Percentiles rank a stretch among this genome's conserved stretches.
These are phyloP conservation scores for Bradynema listronoti DNA, from an alignment of 1,140 invertebrate species.

Conservation along the genomic window DNA sequence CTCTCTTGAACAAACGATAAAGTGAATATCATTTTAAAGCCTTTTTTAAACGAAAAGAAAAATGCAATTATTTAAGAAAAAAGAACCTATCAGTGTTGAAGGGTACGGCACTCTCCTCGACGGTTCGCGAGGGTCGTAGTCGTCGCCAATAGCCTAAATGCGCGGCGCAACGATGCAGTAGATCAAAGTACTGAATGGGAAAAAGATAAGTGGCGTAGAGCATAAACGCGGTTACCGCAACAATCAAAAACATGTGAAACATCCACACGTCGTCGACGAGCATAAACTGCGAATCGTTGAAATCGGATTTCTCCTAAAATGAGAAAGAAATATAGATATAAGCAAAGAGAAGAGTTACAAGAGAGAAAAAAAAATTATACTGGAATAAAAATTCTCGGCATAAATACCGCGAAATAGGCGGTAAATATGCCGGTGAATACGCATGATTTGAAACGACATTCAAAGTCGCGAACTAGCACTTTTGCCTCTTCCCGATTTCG, in stretches of 20 bases:
- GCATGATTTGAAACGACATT: constrained; percentile 76
- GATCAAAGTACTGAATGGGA: constrained; percentile 74
- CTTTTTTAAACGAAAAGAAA: background rate
- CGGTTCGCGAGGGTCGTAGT: constrained; percentile 61
- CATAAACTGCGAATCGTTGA: constrained; percentile 65
- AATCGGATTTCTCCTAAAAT: constrained; percentile 33
- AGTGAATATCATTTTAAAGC: constrained; percentile 1
- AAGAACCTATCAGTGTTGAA: background rate
- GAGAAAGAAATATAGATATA: constrained; percentile 6
- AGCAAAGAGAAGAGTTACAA: too few relatives aligned
- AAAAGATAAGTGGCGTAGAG: constrained; percentile 73
- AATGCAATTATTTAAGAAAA: constrained; percentile 7
- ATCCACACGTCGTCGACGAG: constrained; percentile 78
- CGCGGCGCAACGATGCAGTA: constrained; percentile 75
- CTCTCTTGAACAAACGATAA: background rate
- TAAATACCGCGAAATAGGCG: constrained; percentile 81
- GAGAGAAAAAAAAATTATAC: constrained; percentile 60
- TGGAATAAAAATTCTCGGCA: constrained; percentile 80
- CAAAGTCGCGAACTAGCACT: constrained; percentile 68
- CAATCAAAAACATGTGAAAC: constrained; percentile 72
- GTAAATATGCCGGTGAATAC: constrained; percentile 80
- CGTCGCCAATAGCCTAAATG: constrained; percentile 80
- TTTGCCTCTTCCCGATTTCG: constrained; percentile 22
- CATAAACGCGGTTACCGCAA: constrained; percentile 74
- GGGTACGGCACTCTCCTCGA: constrained; percentile 10